Evolutionary conservation across 2,113 vertebrate genomes (phyloP), one percentile per base, ranked within the genome.

Genomic region (Acinonyx jubatus): DNA sequence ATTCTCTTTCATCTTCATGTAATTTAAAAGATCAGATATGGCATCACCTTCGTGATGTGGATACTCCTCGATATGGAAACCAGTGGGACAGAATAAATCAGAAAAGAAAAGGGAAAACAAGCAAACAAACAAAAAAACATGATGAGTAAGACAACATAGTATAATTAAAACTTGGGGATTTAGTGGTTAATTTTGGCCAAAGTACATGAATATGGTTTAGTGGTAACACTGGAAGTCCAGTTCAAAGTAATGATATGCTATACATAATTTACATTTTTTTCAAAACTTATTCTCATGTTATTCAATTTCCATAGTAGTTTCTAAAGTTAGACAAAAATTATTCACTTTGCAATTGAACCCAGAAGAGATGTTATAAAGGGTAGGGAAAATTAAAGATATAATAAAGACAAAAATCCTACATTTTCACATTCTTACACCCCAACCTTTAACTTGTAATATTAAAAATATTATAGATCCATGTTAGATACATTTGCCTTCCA

Each of bases 11-110:
- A 89, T 96, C 74, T 68, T 4, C 5, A 63, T 61, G 5, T 29
- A 86, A 93, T 63, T 96, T 89, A 57, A 91, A 96, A 66, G 25
- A 82, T 86, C 29, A 69, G 31, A 27, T 94, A 63, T 65, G 71
- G 13, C 31, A 50, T 36, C 45, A 89, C 6, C 38, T 96, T 57
- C 38, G 0, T 50, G 1, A 29, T 33, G 21, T 61, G 57, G 21
- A 61, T 81, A 6, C 14, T 93, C 76, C 38, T 86, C 3, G 19
- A 41, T 19, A 27, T 78, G 1, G 2, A 96, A 93, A 57, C 12
- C 18, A 83, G 12, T 52, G 25, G 27, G 45, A 50, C 21, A 65
- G n/a, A 95, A 88, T 80, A 69, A 69, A 23, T 45, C 5, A 71
- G 5, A 45, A 5, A 33, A 92, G 76, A 61, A 6, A 80, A 31